Evolutionary conservation across 53 echinoderm and acorn worm species (phyloP), one percentile per base, ranked within the genome.

Genomic region (Astropecten irregularis): DNA sequence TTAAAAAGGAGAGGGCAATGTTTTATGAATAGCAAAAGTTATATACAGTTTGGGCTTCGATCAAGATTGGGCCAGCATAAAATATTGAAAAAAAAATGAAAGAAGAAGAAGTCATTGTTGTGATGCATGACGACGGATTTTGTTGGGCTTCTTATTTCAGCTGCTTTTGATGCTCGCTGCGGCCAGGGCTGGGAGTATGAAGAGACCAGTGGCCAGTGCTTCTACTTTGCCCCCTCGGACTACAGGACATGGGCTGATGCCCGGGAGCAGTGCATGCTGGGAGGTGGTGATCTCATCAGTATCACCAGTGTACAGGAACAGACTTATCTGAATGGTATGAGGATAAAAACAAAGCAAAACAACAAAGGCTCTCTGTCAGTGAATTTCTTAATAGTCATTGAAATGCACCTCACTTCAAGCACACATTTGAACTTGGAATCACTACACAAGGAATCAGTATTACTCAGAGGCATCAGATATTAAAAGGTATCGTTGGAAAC

Each of bases 161-260:
- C 95, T 53, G 82, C 68, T 1, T 92, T 92, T 76, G 88, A 91
- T 68, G 39, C 84, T 14, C 89, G 92, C 2, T 95, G 95, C 84
- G 95, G 95, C 16, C 67, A 8, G 6, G 92, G 92, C 19, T 95
- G 90, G 92, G 92, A 92, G 50, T 95, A 68, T 55, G 87, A 88
- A 20, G 27, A 79, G 23, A 3, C 46, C 9, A 83, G 65, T 2
- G 84, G 60, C 3, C 84, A 70, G 56, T 92, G 92, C 57, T 95
- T 90, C 66, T 74, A 83, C 49, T 95, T 92, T 76, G 71, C 69
- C 30, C 38, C 83, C 1, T 77, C 87, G 13, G 92, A 95, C 46
- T 95, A 87, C 72, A 84, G 53, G 61, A 90, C 51, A 23, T 95
- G 95, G 95, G 68, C 77, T 27, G 90, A 95, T 37, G 88, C 95